A percentile compares a stretch with the other conserved stretches of the same genome.
Evolutionary conservation across 2,888 invertebrate genomes (phyloP).

Genomic region (Eledona agricola): DNA sequence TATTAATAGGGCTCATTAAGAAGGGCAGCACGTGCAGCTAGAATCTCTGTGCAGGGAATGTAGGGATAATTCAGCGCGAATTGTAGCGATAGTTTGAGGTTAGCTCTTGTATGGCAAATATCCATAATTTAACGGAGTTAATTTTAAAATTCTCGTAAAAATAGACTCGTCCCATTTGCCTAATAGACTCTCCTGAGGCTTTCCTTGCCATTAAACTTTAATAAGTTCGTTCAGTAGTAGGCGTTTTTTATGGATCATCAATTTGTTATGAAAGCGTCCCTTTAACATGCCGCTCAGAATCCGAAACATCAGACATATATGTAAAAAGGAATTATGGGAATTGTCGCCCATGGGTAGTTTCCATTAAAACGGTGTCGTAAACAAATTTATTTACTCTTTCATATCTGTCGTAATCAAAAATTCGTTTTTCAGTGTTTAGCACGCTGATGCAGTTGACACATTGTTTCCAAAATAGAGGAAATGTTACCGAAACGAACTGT

Average conservation of each 20-base stretch:
- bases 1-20: constrained; percentile 20
- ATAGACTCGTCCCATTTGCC: no score
- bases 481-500: constrained; percentile 8
- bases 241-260: constrained; percentile 13
- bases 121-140: no score
- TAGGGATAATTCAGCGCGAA: no score
- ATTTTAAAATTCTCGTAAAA: no score
- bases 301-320: no score
- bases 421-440: constrained; percentile 9
- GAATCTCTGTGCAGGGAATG: no score
- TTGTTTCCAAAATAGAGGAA: background rate
- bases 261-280: constrained; percentile 2
- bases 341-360: background rate
- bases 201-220: constrained; percentile 14
- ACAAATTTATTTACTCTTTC: constrained; percentile 16
- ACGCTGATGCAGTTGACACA: constrained; percentile 3
- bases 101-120: no score
- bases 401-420: constrained; percentile 8
- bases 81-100: no score
- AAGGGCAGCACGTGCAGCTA: constrained; percentile 1
- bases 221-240: constrained; percentile 2
- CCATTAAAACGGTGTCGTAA: constrained; percentile 2
- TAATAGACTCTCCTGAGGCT: background rate
- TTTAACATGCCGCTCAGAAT: constrained; percentile 11
- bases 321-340: constrained; percentile 15